These are phyloP conservation scores for Dolichopus griseipennis DNA, from an alignment of 2,888 invertebrate species.

Conservation along the genomic window DNA sequence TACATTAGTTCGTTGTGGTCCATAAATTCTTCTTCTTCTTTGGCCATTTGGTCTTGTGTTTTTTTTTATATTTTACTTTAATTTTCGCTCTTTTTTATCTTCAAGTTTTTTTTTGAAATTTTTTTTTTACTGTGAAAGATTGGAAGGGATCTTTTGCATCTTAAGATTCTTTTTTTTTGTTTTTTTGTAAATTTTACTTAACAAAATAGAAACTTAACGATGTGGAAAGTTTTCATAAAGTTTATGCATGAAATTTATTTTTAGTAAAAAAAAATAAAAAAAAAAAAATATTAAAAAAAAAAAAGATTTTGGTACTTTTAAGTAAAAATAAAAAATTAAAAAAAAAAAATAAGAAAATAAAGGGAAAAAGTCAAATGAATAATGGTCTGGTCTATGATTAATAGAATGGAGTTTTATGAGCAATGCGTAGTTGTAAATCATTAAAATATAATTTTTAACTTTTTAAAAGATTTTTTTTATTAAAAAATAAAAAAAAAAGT, in stretches of 20 bases:
- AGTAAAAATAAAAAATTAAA: too few species aligned
- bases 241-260: not conserved
- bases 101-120: too few species aligned
- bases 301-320: not conserved
- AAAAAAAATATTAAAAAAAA: not conserved
- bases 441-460: not conserved
- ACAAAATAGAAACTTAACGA: conserved; percentile 3
- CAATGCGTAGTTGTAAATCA: conserved; percentile 1
- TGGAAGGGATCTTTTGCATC: not conserved
- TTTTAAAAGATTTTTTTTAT: too few species aligned
- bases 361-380: not conserved
- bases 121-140: not conserved
- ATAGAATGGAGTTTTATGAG: not conserved
- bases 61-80: too few species aligned
- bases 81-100: too few species aligned
- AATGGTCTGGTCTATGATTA: not conserved
- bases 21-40: not conserved
- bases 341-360: not conserved
- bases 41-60: not conserved
- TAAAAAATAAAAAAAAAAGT: too few species aligned
- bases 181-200: not conserved
- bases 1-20: conserved; percentile 6
- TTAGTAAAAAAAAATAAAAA: not conserved
- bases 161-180: too few species aligned
- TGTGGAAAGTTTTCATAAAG: not conserved